Percentiles rank a stretch among this genome's conserved stretches.
Conservation (phyloP, 2,113 vertebrate species). For the Bubo blakistoni region DNA sequence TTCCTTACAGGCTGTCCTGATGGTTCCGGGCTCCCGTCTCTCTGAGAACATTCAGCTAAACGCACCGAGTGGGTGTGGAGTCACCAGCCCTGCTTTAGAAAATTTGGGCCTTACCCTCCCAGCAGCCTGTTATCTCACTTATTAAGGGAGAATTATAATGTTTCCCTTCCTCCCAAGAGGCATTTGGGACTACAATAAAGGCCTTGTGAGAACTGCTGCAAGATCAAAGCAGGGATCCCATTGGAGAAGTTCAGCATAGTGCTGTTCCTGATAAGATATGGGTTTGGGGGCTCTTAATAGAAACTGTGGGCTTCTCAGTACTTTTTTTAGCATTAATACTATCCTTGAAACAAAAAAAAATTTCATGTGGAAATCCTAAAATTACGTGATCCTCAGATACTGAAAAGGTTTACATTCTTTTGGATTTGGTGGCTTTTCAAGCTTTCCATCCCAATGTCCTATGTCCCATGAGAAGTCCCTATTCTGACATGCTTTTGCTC, state of each 20-base stretch:
- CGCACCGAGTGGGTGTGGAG: not conserved
- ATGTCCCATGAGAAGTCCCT: not conserved
- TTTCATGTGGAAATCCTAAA: not conserved
- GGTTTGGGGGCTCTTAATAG: constrained; percentile 38
- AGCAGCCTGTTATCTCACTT: constrained; percentile 62
- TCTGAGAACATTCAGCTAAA: not conserved
- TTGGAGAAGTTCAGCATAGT: constrained; percentile 40
- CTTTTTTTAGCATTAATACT: not conserved
- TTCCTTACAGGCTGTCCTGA: constrained; percentile 9
- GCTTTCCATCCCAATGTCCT: not conserved
- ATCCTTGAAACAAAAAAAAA: not conserved
- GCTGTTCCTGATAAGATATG: constrained; percentile 28
- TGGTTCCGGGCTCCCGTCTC: not conserved
- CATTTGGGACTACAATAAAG: constrained; percentile 52
- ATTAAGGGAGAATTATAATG: constrained; percentile 66
- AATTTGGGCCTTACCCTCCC: constrained; percentile 62
- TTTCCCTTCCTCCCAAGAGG: constrained; percentile 48
- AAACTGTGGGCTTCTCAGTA: constrained; percentile 13
- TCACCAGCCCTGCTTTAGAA: constrained; percentile 25
- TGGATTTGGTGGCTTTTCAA: not conserved
- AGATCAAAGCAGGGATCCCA: constrained; percentile 59
- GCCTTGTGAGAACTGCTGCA: constrained; percentile 32
- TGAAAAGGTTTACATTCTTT: not conserved
- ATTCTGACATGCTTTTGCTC: not conserved
- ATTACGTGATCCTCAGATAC: not conserved